phyloP scores from a whole-genome alignment of 2,888 invertebrate species.

The Ischnura elegans region DNA sequence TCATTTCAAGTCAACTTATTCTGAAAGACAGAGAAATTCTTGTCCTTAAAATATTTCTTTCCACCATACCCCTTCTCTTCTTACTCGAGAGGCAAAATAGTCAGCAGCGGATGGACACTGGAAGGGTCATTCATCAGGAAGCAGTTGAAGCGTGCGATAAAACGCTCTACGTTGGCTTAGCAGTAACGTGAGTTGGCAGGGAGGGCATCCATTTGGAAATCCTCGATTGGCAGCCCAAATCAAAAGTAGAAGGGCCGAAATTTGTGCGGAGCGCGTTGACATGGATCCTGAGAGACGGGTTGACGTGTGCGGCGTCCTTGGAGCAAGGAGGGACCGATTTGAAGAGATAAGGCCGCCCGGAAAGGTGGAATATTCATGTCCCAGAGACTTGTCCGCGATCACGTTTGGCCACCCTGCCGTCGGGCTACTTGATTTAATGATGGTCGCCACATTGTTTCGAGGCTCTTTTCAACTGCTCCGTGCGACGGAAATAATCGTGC shows the following conservation, averaged over 20 bases:
- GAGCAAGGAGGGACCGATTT: neutral
- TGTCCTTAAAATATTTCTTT: no score
- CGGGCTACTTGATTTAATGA: slow-evolving; percentile 14
- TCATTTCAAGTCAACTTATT: no score
- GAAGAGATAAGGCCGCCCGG: neutral
- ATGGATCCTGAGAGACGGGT: neutral
- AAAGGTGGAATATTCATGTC: slow-evolving; percentile 23
- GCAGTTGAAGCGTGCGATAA: neutral
- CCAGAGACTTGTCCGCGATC: neutral
- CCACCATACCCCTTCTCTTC: no score
- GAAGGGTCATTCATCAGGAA: neutral
- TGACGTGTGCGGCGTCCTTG: neutral
- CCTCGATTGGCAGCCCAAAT: neutral
- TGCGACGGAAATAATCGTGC: neutral
- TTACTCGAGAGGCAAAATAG: no score
- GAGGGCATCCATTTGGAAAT: neutral
- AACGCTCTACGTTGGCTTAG: neutral
- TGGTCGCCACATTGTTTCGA: neutral
- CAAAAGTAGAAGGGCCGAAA: neutral
- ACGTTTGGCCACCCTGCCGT: neutral
- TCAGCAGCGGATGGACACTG: no score
- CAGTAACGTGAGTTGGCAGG: neutral
- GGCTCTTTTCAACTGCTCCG: neutral
- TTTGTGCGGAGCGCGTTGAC: neutral
- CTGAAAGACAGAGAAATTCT: no score